Percentiles rank a stretch among this genome's conserved stretches.
These are phyloP conservation scores for Geotria australis DNA, from an alignment of 2,797 vertebrate species.

Conservation along the genomic window DNA sequence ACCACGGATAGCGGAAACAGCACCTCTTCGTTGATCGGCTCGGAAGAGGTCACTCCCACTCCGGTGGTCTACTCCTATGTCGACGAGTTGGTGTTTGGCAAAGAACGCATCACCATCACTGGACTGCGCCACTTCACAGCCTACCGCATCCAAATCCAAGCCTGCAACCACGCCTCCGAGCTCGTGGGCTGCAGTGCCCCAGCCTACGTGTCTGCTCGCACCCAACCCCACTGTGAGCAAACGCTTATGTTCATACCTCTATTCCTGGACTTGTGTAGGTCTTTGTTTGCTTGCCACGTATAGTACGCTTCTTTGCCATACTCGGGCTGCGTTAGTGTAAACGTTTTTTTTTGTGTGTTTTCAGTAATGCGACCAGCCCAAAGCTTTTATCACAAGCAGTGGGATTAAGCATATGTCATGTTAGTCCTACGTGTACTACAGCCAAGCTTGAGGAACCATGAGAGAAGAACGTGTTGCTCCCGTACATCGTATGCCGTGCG, in stretches of 20 bases:
- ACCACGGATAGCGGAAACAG: too few species aligned
- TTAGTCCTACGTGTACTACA: too few species aligned
- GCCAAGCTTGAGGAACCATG: too few species aligned
- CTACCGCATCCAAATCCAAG: constrained; percentile 84
- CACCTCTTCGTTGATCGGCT: too few species aligned
- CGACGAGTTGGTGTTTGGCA: constrained; percentile 22
- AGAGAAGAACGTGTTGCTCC: too few species aligned
- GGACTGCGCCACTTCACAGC: constrained; percentile 62
- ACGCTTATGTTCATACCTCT: neutral
- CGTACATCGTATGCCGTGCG: too few species aligned
- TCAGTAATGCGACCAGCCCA: neutral
- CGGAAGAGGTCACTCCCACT: too few species aligned
- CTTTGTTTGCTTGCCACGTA: neutral
- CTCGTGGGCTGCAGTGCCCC: constrained; percentile 51
- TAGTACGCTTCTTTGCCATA: too few species aligned
- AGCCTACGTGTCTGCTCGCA: constrained; percentile 71
- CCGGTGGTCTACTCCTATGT: constrained; percentile 7
- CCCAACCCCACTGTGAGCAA: constrained; percentile 56
- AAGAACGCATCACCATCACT: constrained; percentile 43
- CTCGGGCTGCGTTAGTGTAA: too few species aligned
- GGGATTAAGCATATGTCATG: too few species aligned
- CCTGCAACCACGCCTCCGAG: constrained; percentile 63
- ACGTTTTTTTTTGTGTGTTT: neutral
- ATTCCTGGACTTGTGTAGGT: neutral
- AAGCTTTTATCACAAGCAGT: constrained; percentile 1